Conservation (phyloP, 2,888 invertebrate genomes). For the Hybos culiciformis region DNA sequence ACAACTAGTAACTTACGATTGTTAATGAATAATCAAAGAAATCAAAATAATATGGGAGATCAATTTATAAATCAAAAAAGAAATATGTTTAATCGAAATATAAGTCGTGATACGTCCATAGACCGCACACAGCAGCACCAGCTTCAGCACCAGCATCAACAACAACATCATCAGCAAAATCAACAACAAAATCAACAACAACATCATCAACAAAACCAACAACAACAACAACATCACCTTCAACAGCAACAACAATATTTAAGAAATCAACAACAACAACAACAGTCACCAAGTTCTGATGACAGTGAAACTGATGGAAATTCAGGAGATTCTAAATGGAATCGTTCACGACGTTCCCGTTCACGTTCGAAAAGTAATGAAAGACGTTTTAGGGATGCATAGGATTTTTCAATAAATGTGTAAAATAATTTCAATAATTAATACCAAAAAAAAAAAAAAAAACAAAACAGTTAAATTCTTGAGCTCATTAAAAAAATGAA, state of each 20-base stretch:
- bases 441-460: constrained; percentile 5
- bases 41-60: constrained; percentile 10
- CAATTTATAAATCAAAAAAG: constrained; percentile 10
- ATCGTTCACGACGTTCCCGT: constrained; percentile 18
- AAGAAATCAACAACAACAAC: constrained; percentile 8
- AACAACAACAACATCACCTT: neutral
- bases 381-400: constrained; percentile 15
- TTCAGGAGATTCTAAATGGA: constrained; percentile 18
- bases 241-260: constrained; percentile 2
- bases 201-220: neutral
- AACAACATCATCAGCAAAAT: constrained; percentile 12
- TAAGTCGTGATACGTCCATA: constrained; percentile 10
- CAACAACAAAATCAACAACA: constrained; percentile 7
- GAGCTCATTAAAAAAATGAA: too few relatives aligned
- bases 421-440: constrained; percentile 14
- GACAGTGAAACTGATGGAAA: constrained; percentile 19
- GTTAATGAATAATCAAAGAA: constrained; percentile 3
- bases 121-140: constrained; percentile 11
- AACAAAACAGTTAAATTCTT: constrained; percentile 7
- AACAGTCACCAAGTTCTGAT: constrained; percentile 18
- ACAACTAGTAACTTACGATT: constrained; percentile 1
- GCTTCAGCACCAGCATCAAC: constrained; percentile 10
- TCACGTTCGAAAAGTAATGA: constrained; percentile 22
- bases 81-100: constrained; percentile 11
- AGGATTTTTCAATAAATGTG: constrained; percentile 14